phyloP scores from a whole-genome alignment of 1,140 invertebrate species.

The Leptestheria dahalacensis region DNA sequence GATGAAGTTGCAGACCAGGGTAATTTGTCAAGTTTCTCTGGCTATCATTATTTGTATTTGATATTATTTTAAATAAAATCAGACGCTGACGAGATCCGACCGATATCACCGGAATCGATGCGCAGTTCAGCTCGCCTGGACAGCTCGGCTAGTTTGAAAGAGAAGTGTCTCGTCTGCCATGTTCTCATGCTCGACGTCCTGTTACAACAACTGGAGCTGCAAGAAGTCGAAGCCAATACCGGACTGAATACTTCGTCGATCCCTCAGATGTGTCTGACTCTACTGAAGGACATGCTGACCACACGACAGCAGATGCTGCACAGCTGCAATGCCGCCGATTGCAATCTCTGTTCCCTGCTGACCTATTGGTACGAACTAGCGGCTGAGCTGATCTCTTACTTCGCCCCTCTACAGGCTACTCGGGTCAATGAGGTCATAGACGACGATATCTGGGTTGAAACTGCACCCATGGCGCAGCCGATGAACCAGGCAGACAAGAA shows the following conservation, averaged over 20 bases:
- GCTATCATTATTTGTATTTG: background rate
- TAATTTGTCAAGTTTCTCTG: background rate
- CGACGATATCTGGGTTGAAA: background rate
- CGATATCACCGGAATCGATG: conserved; percentile 12
- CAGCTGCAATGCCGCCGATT: conserved; percentile 42
- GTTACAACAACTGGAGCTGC: conserved; percentile 89
- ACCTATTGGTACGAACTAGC: conserved; percentile 87
- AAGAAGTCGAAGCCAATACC: conserved; percentile 68
- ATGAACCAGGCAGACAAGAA: background rate
- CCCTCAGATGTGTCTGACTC: conserved; percentile 53
- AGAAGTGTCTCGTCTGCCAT: conserved; percentile 61
- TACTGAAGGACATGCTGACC: conserved; percentile 67
- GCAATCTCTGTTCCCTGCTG: conserved; percentile 77
- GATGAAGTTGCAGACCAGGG: background rate
- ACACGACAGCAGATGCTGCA: conserved; percentile 37
- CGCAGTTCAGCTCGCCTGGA: conserved; percentile 19
- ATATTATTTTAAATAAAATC: background rate
- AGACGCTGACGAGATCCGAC: conserved; percentile 10
- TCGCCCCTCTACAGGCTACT: conserved; percentile 55
- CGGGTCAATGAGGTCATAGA: conserved; percentile 16
- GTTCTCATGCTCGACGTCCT: conserved; percentile 92
- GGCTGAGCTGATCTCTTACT: conserved; percentile 57
- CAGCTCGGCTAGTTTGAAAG: conserved; percentile 18
- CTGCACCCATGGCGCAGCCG: background rate
- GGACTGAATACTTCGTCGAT: conserved; percentile 56